Percentiles rank a stretch among this genome's conserved stretches.
Conservation (phyloP, 2,113 vertebrate genomes). For the Plectropomus leopardus region DNA sequence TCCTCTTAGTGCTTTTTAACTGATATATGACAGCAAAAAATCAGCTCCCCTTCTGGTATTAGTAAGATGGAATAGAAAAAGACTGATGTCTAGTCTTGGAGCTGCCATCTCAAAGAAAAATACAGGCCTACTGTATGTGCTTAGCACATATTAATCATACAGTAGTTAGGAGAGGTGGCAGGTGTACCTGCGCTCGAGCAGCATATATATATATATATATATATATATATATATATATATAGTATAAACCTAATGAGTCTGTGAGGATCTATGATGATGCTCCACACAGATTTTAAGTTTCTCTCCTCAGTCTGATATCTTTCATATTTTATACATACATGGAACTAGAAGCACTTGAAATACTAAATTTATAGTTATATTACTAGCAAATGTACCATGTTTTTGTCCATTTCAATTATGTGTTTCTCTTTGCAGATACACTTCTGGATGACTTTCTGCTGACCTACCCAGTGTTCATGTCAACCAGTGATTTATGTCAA, state of each 20-base stretch:
- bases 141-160: constrained; percentile 54
- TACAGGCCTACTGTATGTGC: constrained; percentile 9
- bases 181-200: constrained; percentile 20
- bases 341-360: neutral
- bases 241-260: constrained; percentile 20
- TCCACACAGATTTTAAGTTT: neutral
- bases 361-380: neutral
- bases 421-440: constrained; percentile 86
- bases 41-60: constrained; percentile 25
- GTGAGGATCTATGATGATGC: neutral
- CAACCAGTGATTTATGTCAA: constrained; percentile 95
- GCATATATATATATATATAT: too few species aligned
- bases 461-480: constrained; percentile 98
- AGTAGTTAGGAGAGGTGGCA: constrained; percentile 38
- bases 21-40: constrained; percentile 27
- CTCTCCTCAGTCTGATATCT: neutral
- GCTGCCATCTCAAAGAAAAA: constrained; percentile 24
- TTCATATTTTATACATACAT: neutral
- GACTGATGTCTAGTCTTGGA: neutral
- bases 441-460: constrained; percentile 97
- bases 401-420: neutral
- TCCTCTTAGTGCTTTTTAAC: constrained; percentile 33
- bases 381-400: neutral
- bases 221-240: too few species aligned
- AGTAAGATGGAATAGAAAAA: constrained; percentile 25